A percentile compares a stretch with the other conserved stretches of the same genome.
Conservation (phyloP, 2,797 vertebrate species). For the Euphonia xanthogaster region DNA sequence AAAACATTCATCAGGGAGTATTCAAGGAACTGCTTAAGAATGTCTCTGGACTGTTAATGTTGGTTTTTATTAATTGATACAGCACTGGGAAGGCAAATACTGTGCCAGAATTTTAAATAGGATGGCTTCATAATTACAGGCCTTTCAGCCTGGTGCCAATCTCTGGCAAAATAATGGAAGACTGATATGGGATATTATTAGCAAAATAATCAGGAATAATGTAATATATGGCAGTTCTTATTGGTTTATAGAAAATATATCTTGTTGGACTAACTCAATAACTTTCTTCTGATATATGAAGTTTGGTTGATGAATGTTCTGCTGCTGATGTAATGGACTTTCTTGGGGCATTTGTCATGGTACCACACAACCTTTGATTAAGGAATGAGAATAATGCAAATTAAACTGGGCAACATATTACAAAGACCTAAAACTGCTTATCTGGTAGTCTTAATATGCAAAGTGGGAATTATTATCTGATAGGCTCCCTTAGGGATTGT, state of each 20-base stretch:
- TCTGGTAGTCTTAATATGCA: neutral
- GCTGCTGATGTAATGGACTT: slow-evolving; percentile 43
- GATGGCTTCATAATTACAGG: slow-evolving; percentile 30
- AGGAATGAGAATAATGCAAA: neutral
- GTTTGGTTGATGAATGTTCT: neutral
- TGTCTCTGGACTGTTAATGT: slow-evolving; percentile 38
- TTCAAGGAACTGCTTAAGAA: slow-evolving; percentile 33
- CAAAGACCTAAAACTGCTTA: neutral
- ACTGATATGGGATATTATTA: slow-evolving; percentile 25
- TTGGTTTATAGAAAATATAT: slow-evolving; percentile 38
- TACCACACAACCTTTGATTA: slow-evolving; percentile 17
- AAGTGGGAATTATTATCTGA: neutral
- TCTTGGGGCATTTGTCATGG: slow-evolving; percentile 12
- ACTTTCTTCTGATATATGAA: neutral
- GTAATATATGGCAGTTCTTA: slow-evolving; percentile 44
- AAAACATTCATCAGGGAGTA: slow-evolving; percentile 20
- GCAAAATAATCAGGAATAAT: slow-evolving; percentile 53
- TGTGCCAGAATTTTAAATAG: slow-evolving; percentile 60
- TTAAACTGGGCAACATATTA: neutral
- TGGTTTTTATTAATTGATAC: slow-evolving; percentile 55
- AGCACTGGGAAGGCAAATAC: slow-evolving; percentile 9
- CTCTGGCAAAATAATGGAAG: slow-evolving; percentile 40
- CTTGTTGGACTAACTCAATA: slow-evolving; percentile 33
- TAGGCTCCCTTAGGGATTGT: neutral
- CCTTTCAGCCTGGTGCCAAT: slow-evolving; percentile 33